These are phyloP conservation scores for Syndactyla subalaris DNA, from an alignment of 2,797 vertebrate species.

Conservation along the genomic window DNA sequence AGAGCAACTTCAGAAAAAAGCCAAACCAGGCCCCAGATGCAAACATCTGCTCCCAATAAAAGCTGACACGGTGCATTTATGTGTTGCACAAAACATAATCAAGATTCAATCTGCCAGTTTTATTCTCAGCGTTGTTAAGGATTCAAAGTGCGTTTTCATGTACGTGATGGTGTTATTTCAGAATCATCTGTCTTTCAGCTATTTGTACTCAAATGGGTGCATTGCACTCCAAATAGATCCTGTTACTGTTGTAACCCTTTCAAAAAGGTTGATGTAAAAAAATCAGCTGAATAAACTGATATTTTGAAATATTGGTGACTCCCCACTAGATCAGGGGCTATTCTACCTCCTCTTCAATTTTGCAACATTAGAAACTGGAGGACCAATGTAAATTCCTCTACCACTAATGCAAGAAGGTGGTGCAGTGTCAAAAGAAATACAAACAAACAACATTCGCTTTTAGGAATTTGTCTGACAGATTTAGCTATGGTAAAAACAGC, in stretches of 20 bases:
- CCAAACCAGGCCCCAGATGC: neutral
- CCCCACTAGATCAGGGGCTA: neutral
- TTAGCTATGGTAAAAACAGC: neutral
- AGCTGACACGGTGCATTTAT: neutral
- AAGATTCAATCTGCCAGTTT: constrained; percentile 16
- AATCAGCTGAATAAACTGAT: neutral
- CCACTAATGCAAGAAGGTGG: neutral
- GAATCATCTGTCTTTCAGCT: neutral
- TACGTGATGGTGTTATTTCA: neutral
- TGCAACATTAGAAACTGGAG: neutral
- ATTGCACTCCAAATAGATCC: neutral
- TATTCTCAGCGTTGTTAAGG: neutral
- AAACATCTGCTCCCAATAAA: constrained; percentile 14
- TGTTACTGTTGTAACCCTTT: neutral
- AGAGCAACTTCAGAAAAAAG: neutral
- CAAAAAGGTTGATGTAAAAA: neutral
- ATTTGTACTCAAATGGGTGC: neutral
- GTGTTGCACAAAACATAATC: constrained; percentile 4
- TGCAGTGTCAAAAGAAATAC: neutral
- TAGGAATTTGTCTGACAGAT: neutral
- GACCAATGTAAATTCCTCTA: neutral
- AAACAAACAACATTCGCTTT: rapidly evolving
- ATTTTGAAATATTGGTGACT: neutral
- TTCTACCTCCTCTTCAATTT: neutral
- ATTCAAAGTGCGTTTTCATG: constrained; percentile 8